A percentile compares a stretch with the other conserved stretches of the same genome.
Conservation (phyloP, 2,797 vertebrate genomes). For the Pantherophis alleghaniensis region DNA sequence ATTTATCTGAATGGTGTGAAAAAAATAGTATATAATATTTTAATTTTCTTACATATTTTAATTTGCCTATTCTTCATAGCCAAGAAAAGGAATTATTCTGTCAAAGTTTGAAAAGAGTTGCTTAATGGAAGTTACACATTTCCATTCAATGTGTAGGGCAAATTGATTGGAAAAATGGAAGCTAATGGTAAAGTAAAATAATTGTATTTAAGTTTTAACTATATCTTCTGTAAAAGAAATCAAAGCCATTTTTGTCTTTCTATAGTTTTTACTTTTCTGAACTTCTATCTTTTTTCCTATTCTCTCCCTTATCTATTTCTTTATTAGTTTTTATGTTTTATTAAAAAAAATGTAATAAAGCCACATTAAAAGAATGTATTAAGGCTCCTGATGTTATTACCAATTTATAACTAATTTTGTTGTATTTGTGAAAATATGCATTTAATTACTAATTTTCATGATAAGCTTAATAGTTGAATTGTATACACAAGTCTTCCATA, state of each 20-base stretch:
- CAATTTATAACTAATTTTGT: too few species aligned
- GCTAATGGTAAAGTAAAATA: neutral
- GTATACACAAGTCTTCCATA: neutral
- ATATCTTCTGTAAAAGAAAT: neutral
- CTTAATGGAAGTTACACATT: neutral
- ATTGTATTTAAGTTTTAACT: neutral
- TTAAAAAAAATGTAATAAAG: neutral
- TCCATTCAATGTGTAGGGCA: neutral
- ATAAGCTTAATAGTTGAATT: neutral
- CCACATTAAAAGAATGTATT: neutral
- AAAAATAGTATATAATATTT: neutral
- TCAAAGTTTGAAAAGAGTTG: neutral
- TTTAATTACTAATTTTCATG: neutral
- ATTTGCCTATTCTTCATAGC: neutral
- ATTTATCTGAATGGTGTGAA: neutral
- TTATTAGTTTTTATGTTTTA: neutral
- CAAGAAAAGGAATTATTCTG: neutral
- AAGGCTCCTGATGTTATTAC: neutral
- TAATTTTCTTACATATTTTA: neutral
- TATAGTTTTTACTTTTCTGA: neutral
- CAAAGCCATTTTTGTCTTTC: neutral
- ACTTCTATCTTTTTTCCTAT: neutral
- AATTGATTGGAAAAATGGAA: neutral
- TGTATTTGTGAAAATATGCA: neutral
- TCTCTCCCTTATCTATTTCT: neutral